A percentile compares a stretch with the other conserved stretches of the same genome.
phyloP scores from a whole-genome alignment of 2,888 invertebrate species.

The Diachrysia chrysitis region DNA sequence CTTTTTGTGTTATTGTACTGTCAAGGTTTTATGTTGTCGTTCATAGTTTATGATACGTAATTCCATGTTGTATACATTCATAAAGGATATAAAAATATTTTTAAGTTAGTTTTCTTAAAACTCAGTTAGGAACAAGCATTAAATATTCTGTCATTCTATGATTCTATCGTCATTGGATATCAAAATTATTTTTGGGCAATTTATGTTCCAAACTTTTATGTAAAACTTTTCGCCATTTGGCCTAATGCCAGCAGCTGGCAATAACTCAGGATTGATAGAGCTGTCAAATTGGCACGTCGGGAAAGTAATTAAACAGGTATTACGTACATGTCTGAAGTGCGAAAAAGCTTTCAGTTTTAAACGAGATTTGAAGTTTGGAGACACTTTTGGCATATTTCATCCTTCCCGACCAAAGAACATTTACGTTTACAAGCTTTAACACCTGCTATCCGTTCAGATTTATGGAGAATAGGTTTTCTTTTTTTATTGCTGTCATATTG shows the following conservation, averaged over 20 bases:
- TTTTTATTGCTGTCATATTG: neutral
- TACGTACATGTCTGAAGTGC: slow-evolving; percentile 1
- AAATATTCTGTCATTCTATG: no score
- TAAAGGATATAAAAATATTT: neutral
- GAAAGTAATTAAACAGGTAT: slow-evolving; percentile 4
- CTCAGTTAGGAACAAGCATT: neutral
- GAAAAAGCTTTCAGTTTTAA: neutral
- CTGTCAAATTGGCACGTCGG: neutral
- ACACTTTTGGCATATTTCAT: neutral
- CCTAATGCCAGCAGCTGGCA: neutral
- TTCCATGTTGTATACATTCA: neutral
- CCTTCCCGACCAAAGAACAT: neutral
- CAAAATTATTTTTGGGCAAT: neutral
- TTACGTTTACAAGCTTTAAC: neutral
- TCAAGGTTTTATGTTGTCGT: slow-evolving; percentile 20
- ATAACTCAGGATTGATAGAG: slow-evolving; percentile 4
- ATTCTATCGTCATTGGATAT: neutral
- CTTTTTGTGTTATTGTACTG: slow-evolving; percentile 21
- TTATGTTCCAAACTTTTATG: neutral
- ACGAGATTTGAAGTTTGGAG: neutral
- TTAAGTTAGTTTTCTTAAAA: neutral
- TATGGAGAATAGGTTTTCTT: neutral
- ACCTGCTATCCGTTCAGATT: neutral
- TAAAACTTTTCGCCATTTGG: neutral
- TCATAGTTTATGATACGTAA: slow-evolving; percentile 23